Evolutionary conservation across 2,113 vertebrate genomes (phyloP).

Genomic region (Sula dactylatra): DNA sequence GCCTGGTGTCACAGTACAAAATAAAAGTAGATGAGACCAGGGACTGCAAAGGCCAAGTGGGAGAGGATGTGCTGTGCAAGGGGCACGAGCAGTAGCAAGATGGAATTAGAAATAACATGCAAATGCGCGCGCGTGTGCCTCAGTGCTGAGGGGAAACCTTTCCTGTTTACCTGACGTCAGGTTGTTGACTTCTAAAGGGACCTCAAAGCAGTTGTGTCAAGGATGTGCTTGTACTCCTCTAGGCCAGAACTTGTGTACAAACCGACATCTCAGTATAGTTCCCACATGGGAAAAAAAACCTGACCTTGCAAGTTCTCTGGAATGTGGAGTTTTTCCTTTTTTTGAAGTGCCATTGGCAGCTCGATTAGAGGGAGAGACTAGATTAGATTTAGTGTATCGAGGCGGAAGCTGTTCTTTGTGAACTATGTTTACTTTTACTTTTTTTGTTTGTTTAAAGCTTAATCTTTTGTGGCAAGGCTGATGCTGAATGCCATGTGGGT

Average conservation of each 20-base stretch:
- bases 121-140: accelerated
- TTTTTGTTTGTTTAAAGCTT: slow-evolving; percentile 22
- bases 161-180: accelerated
- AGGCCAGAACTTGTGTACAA: background rate
- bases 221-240: background rate
- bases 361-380: background rate
- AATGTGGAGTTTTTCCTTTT: background rate
- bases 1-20: background rate
- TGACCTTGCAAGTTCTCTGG: background rate
- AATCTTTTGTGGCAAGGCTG: background rate
- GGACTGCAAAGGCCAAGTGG: background rate
- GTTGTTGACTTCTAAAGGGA: background rate
- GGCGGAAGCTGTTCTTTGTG: slow-evolving; percentile 27
- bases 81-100: background rate
- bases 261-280: background rate
- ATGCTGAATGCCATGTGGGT: background rate
- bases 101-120: background rate
- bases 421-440: slow-evolving; percentile 15
- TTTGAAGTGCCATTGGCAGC: background rate
- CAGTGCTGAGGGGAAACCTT: background rate
- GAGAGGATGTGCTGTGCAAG: background rate
- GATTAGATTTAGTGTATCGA: background rate
- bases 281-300: background rate
- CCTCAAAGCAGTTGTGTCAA: background rate
- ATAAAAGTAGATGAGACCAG: background rate